These are phyloP conservation scores for Pomacea maculata DNA, from an alignment of 1,140 invertebrate genomes.

Conservation along the genomic window DNA sequence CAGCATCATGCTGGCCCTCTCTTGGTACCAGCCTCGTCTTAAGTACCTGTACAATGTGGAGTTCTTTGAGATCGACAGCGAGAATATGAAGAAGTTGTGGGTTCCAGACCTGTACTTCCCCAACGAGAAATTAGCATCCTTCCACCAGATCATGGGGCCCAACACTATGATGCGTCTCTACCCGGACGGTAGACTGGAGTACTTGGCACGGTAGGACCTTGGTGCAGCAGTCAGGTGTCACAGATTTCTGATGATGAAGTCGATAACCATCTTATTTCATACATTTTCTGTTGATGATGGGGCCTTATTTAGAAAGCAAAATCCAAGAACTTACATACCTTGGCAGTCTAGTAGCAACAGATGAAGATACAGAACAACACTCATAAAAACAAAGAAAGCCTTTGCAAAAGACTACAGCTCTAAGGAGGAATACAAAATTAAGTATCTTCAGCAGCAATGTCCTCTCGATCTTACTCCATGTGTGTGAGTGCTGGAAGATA, in stretches of 20 bases:
- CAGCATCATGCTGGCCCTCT: conserved; percentile 47
- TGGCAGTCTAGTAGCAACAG: too few species aligned
- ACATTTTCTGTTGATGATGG: background rate
- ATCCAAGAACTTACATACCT: too few species aligned
- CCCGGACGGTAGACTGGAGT: conserved; percentile 67
- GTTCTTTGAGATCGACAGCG: conserved; percentile 52
- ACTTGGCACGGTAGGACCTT: conserved; percentile 49
- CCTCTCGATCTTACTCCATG: too few species aligned
- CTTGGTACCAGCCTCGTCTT: conserved; percentile 45
- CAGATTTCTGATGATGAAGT: background rate
- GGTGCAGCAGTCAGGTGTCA: conserved; percentile 73
- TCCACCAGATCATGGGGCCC: conserved; percentile 65
- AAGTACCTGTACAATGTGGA: conserved; percentile 34
- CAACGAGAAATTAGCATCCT: conserved; percentile 66
- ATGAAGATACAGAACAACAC: too few species aligned
- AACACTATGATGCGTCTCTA: conserved; percentile 66
- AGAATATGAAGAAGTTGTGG: conserved; percentile 62
- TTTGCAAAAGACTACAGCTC: too few species aligned
- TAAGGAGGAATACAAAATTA: too few species aligned
- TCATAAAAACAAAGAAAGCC: too few species aligned
- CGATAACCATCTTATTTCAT: background rate
- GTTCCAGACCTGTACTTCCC: conserved; percentile 67
- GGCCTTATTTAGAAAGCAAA: too few species aligned
- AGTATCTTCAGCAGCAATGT: too few species aligned
- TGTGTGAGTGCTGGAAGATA: too few species aligned